Evolutionary conservation across 2,888 invertebrate genomes (phyloP), one percentile per base, ranked within the genome.

Genomic region (Tetheella fluctuosa): DNA sequence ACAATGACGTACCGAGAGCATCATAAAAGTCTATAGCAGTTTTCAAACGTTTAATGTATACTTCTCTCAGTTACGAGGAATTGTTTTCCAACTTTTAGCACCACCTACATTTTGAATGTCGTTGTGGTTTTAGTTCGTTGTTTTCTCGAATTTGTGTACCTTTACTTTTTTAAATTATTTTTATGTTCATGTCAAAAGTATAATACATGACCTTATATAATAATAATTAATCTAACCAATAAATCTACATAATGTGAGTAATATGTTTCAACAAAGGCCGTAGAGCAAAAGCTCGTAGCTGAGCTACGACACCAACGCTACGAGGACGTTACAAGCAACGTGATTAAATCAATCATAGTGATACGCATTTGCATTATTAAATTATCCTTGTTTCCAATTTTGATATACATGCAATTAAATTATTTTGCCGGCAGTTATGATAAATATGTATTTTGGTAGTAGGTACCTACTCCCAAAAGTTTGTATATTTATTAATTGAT

Each of bases 11-110:
- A 74, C 71, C 62, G 70, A 77, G 73, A 76, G 75, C 71, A 71
- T 79, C 80, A 80, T 84, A 83, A 84, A 84, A 81, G 80, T 81
- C 80, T 71, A 71, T 67, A 76, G 73, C 71, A 76, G 74, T 80
- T 80, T 76, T 74, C 69, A 70, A 77, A 77, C 78, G 74, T 72
- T 78, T 77, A 81, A 83, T 79, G 69, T 79, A 67, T 71, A 78
- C 69, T 71, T 65, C 69, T 68, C 69, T 68, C 68, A 68, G 73
- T 74, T 69, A 71, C 71, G 62, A 72, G 60, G 70, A 73, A 73
- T 73, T 76, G 69, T 76, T 73, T 73, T 74, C 60, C 65, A 75
- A 77, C 74, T 79, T 79, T 71, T 59, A 70, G 62, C 63, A 37
- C 68, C 59, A 58, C 59, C 68, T 64, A 71, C 71, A 62, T 64